Conservation (phyloP, 1,140 invertebrate genomes). For the Chrysomallon squamiferum region DNA sequence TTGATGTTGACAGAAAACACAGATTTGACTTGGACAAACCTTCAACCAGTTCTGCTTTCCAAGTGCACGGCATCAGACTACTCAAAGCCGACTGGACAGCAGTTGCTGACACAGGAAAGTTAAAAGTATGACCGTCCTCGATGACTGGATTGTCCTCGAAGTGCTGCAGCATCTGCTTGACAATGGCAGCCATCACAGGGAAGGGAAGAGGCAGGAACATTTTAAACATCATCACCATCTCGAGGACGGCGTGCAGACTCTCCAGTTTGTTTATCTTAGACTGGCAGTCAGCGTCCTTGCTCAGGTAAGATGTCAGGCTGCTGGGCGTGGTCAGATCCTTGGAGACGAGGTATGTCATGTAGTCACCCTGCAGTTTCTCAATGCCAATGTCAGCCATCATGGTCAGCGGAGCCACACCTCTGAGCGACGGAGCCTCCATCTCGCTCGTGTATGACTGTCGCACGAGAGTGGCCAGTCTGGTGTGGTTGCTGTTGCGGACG, state of each 20-base stretch:
- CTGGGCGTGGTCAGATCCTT: conserved; percentile 30
- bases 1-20: conserved; percentile 23
- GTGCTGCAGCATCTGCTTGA: conserved; percentile 36
- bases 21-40: conserved; percentile 23
- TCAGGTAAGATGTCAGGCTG: conserved; percentile 25
- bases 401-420: conserved; percentile 34
- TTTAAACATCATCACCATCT: conserved; percentile 45
- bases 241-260: conserved; percentile 41
- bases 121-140: conserved; percentile 30
- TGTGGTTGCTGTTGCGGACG: conserved; percentile 44
- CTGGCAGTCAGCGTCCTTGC: conserved; percentile 10
- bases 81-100: conserved; percentile 28
- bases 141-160: conserved; percentile 28
- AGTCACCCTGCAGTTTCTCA: conserved; percentile 47
- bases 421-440: conserved; percentile 31
- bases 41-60: conserved; percentile 26
- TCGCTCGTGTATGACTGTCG: conserved; percentile 39
- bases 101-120: conserved; percentile 33
- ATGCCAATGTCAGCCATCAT: conserved; percentile 48
- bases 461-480: conserved; percentile 43
- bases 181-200: conserved; percentile 20
- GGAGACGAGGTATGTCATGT: conserved; percentile 35
- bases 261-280: conserved; percentile 26
- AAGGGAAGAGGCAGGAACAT: conserved; percentile 34
- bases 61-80: conserved; percentile 26